These are phyloP conservation scores for Sebastes paucispinis DNA, from an alignment of 2,797 vertebrate species.

Conservation along the genomic window DNA sequence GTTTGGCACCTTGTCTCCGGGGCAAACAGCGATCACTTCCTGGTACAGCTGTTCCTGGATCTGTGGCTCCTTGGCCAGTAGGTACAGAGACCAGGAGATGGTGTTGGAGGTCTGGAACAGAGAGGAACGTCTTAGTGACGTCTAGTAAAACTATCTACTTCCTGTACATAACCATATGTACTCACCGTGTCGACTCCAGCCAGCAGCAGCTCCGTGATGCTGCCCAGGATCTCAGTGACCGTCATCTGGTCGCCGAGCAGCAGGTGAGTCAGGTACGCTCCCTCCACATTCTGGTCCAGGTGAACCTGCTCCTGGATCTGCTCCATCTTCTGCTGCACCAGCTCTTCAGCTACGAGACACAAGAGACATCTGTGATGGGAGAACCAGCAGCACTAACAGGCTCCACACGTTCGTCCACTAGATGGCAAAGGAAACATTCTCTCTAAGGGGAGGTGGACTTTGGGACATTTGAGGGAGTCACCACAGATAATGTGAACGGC, in stretches of 20 bases:
- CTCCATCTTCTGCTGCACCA: conserved; percentile 79
- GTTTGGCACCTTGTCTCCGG: conserved; percentile 71
- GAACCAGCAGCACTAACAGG: not conserved
- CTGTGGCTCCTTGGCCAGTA: conserved; percentile 75
- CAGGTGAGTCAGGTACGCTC: conserved; percentile 85
- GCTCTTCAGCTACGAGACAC: conserved; percentile 64
- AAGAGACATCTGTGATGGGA: not conserved
- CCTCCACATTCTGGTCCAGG: conserved; percentile 67
- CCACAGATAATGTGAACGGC: not conserved
- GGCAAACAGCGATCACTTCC: conserved; percentile 77
- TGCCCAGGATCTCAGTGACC: conserved; percentile 80
- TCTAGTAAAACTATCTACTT: no score
- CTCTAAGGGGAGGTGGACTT: conserved; percentile 6
- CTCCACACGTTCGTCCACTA: not conserved
- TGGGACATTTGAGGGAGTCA: not conserved
- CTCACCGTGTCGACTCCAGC: conserved; percentile 86
- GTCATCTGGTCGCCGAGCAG: conserved; percentile 82
- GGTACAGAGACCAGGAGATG: conserved; percentile 81
- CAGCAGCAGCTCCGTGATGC: conserved; percentile 84
- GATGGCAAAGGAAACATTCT: not conserved
- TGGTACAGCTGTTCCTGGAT: conserved; percentile 78
- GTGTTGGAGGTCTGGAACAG: conserved; percentile 84
- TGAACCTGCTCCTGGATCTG: conserved; percentile 73
- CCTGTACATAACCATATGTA: no score
- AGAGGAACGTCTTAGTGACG: not conserved